phyloP scores from a whole-genome alignment of 1,140 invertebrate species.

The Dendroctonus valens region DNA sequence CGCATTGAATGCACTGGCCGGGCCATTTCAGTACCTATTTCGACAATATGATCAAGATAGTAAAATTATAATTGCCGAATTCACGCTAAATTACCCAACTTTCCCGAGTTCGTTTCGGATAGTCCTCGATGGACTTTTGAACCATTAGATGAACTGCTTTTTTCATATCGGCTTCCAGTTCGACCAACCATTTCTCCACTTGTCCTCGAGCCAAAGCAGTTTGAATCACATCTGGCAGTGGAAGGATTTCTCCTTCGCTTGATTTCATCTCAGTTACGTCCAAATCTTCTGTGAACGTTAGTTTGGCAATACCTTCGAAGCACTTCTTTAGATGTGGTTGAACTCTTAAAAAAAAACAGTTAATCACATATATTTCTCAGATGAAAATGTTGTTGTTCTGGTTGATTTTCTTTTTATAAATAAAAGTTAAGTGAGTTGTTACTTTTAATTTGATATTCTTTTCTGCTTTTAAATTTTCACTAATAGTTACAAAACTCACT shows the following conservation, averaged over 20 bases:
- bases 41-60: constrained; percentile 58
- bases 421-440: too few relatives aligned
- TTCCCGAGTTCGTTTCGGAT: constrained; percentile 62
- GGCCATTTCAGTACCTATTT: constrained; percentile 52
- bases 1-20: constrained; percentile 66
- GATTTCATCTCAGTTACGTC: constrained; percentile 91
- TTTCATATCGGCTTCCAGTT: constrained; percentile 90
- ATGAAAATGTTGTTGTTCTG: too few relatives aligned
- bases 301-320: constrained; percentile 87
- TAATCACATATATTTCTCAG: too few relatives aligned
- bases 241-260: constrained; percentile 81
- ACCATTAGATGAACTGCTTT: constrained; percentile 77
- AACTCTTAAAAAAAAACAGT: constrained; percentile 60
- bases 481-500: too few relatives aligned
- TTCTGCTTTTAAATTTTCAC: too few relatives aligned
- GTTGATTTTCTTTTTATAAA: too few relatives aligned
- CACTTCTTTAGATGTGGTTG: constrained; percentile 98
- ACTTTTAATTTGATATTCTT: too few relatives aligned
- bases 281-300: constrained; percentile 82
- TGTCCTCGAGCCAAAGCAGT: constrained; percentile 88
- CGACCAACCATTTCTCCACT: constrained; percentile 95
- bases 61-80: neutral
- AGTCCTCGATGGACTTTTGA: constrained; percentile 63
- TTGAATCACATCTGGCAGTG: constrained; percentile 76
- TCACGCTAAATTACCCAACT: constrained; percentile 69